Evolutionary conservation across 2,888 invertebrate species (phyloP).

Genomic region (Anthoptus insignis): DNA sequence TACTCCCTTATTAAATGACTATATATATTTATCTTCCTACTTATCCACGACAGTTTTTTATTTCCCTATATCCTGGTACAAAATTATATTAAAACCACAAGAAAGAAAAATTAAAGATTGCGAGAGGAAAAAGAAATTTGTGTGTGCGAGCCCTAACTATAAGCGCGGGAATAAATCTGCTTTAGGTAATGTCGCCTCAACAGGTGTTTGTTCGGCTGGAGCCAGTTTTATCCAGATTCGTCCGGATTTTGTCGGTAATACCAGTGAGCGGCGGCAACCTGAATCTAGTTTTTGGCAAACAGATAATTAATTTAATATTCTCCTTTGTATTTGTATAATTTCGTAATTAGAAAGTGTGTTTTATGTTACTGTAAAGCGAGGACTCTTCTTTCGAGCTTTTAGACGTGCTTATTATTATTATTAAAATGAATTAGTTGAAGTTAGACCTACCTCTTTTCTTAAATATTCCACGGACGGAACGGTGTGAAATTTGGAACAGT

Average conservation of each 20-base stretch:
- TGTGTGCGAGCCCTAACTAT: neutral
- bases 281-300: neutral
- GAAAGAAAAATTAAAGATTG: no score
- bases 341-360: neutral
- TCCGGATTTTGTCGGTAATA: conserved; percentile 13
- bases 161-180: neutral
- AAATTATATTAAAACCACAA: neutral
- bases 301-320: conserved; percentile 1
- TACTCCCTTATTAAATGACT: no score
- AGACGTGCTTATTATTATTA: no score
- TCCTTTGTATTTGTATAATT: no score
- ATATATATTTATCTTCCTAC: no score
- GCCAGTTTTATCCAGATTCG: conserved; percentile 15
- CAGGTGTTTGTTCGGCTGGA: conserved; percentile 22
- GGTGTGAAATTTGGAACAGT: no score
- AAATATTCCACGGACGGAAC: no score
- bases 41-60: no score
- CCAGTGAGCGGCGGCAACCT: neutral
- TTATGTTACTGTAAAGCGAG: neutral
- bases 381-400: no score
- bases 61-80: no score
- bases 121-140: neutral
- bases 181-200: conserved; percentile 13
- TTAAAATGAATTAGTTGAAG: no score
- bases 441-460: no score